These are phyloP conservation scores for Antigone vipio DNA, from an alignment of 2,113 vertebrate species.

Conservation along the genomic window DNA sequence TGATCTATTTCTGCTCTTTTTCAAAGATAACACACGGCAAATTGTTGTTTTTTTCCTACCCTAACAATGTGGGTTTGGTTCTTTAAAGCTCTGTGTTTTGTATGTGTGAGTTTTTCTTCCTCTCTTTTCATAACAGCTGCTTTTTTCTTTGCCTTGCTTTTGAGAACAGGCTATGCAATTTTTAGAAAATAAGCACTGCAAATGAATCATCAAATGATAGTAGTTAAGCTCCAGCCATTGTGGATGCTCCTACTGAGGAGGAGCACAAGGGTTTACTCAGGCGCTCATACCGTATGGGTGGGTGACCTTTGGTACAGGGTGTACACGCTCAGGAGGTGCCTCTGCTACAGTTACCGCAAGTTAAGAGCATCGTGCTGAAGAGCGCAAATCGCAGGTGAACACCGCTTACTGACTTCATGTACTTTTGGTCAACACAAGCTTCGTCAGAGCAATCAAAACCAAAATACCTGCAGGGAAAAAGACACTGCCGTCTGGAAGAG, in stretches of 20 bases:
- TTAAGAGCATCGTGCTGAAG: fast-evolving
- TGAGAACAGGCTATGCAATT: slow-evolving; percentile 49
- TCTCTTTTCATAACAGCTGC: slow-evolving; percentile 46
- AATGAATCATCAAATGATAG: slow-evolving; percentile 67
- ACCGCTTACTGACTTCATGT: fast-evolving
- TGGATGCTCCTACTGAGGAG: not conserved
- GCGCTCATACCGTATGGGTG: not conserved
- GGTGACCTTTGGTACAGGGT: not conserved
- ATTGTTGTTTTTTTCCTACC: not conserved
- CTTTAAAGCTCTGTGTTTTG: slow-evolving; percentile 15
- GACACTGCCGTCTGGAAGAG: not conserved
- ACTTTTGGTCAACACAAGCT: not conserved
- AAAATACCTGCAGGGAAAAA: not conserved
- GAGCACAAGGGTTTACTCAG: not conserved
- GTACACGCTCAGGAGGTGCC: not conserved
- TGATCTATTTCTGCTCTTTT: not conserved
- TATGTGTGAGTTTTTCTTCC: slow-evolving; percentile 27
- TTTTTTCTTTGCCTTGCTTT: slow-evolving; percentile 47
- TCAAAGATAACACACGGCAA: not conserved
- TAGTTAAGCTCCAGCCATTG: slow-evolving; percentile 40
- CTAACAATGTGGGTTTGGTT: not conserved
- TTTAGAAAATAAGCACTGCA: slow-evolving; percentile 60
- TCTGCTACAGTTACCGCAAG: not conserved
- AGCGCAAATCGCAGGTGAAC: fast-evolving
- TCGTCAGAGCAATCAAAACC: not conserved